Evolutionary conservation across 2,888 invertebrate genomes (phyloP), one percentile per base, ranked within the genome.

Genomic region (Holacanthella duospinosa): DNA sequence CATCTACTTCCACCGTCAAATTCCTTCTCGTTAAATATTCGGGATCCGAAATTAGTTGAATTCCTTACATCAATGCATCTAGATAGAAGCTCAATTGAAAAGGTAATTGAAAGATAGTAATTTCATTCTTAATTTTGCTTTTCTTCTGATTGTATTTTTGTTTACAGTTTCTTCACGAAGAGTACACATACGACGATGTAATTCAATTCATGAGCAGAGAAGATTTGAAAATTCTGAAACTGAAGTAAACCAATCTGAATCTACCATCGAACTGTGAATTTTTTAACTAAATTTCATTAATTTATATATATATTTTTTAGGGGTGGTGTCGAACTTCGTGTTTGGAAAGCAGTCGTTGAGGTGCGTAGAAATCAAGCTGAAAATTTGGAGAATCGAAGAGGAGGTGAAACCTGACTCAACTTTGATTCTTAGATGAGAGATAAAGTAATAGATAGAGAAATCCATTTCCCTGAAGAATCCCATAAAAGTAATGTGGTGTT

Each of bases 271-370:
- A 27, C 21, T 44, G 3, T 21, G 9, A 24, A 26, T 26, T 28
- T 12, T 4, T 21, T 55, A 12, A 12, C 6, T 6, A 28, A 24
- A 62, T 43, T 25, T 21, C 26, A 3, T 26, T n/a, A 28, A 43
- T 4, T 16, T 29, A 1, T 53, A 27, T 16, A 6, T 44, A 9
- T 60, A 1, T 58, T 55, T 25, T 55, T 56, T 36, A 89, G 88
- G 75, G 87, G 89, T 60, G 93, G 93, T 48, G 82, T 88, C 27
- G 88, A 92, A 75, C 83, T 93, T 56, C 83, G 87, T 62, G 80
- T 94, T 67, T 94, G 93, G 93, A 85, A 86, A 66, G 87, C 89
- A 0, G 85, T 94, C 61, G 77, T 83, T 64, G 82, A 84, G 61
- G 75, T 77, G 67, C 74, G 79, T 25, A 68, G 62, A 53, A 54